Base-by-base conservation (phyloP, 2,888 invertebrate genomes). In the Cryptops parisi region DNA sequence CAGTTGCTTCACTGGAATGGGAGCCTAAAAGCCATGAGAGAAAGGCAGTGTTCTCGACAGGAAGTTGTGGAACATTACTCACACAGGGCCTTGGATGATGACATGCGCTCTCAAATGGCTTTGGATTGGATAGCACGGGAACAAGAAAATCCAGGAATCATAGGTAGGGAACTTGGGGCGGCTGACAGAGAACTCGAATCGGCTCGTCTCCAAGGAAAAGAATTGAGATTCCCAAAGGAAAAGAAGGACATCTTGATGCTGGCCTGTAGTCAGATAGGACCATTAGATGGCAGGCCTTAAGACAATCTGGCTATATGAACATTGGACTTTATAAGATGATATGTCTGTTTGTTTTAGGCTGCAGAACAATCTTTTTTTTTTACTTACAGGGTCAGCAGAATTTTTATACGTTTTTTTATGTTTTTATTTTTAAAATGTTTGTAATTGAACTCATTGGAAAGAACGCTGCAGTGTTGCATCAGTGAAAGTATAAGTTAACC, bases 1-100 rank as follows among this genome's bases (percentile, higher is more conserved):
- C 91, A 93, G 72, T 75, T 93, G 60, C 75, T 93, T 51, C 93
- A 93, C 71, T 93, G 93, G 93, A 93, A 93, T 69, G 93, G 93
- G n/a, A 89, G 88, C 60, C 71, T 93, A 62, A 86, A 90, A 63
- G 91, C 91, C 44, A 91, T 93, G 91, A 76, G 91, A 46, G 91
- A 93, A 70, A 77, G 91, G 44, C 90, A 91, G 69, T 93, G 93
- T 71, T 90, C 90, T 57, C 76, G 91, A 61, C 90, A 91, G 68
- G 91, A 91, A 69, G 66, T 84, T 40, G 86, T 91, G 21, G 88
- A 89, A 46, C 91, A 93, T 70, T 93, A 93, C 70, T 89, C 89
- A 22, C 85, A 90, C 69, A 78, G 91, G 23, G 85, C 88, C 40
- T 75, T 93, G 24, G 91, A 93, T 65, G 93, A 93, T 65, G 89